Evolutionary conservation across 2,113 vertebrate genomes (phyloP).

Genomic region (Salvator merianae): DNA sequence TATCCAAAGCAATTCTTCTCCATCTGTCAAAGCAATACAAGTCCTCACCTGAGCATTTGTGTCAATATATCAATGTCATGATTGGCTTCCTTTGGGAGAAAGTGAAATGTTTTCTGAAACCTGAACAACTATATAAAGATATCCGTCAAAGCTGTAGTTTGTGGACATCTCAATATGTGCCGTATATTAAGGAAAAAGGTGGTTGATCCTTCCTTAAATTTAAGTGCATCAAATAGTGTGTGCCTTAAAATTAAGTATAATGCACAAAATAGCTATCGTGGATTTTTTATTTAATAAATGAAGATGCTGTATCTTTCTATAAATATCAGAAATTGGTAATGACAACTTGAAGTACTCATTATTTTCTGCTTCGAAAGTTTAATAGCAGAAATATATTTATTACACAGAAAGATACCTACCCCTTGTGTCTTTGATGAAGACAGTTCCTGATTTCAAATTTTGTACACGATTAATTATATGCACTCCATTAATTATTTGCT

Average conservation of each 20-base stretch:
- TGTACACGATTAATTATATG: conserved; percentile 57
- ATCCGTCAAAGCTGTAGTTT: background rate
- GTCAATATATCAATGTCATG: conserved; percentile 4
- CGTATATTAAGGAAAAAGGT: background rate
- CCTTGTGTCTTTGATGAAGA: conserved; percentile 36
- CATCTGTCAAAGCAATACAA: conserved; percentile 13
- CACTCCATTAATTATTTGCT: conserved; percentile 65
- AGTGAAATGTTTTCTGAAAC: conserved; percentile 1
- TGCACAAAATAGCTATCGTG: background rate
- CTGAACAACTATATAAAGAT: background rate
- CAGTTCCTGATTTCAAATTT: conserved; percentile 55
- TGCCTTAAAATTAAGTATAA: background rate
- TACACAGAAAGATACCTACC: conserved; percentile 30
- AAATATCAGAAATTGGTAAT: conserved; percentile 43
- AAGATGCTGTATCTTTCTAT: conserved; percentile 19
- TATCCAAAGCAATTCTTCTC: conserved; percentile 11
- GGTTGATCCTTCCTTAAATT: background rate
- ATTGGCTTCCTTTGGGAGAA: background rate
- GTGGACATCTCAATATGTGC: background rate
- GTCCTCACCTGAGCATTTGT: conserved; percentile 11
- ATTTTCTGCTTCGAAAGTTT: conserved; percentile 49
- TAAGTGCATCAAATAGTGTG: background rate
- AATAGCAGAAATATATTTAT: conserved; percentile 43
- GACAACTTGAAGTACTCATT: conserved; percentile 17
- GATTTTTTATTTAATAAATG: conserved; percentile 19